phyloP scores from a whole-genome alignment of 1,140 invertebrate species.

The Aricia agestis region DNA sequence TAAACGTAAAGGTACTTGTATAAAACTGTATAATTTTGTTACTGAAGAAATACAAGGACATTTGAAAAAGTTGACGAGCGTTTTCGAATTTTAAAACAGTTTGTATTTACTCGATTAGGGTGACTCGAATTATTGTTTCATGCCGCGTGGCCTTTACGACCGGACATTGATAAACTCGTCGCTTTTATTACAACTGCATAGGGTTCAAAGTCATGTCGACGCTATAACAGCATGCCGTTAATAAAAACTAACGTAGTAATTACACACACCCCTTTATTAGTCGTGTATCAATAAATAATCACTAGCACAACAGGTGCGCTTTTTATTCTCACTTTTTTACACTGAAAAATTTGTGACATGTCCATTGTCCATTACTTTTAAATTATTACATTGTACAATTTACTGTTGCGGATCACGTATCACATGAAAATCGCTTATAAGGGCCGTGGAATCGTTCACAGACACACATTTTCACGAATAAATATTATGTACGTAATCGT shows the following conservation, averaged over 20 bases:
- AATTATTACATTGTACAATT: neutral
- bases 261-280: conserved; percentile 31
- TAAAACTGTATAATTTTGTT: too few species aligned
- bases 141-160: conserved; percentile 37
- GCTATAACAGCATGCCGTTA: conserved; percentile 32
- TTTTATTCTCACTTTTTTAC: conserved; percentile 1
- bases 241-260: conserved; percentile 42
- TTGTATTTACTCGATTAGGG: conserved; percentile 36
- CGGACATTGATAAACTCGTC: neutral
- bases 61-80: too few species aligned
- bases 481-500: too few species aligned
- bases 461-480: too few species aligned
- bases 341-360: neutral
- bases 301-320: conserved; percentile 15
- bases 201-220: conserved; percentile 19
- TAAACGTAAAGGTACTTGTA: too few species aligned
- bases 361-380: neutral
- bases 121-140: conserved; percentile 36
- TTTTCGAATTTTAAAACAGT: conserved; percentile 16
- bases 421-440: too few species aligned
- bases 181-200: neutral
- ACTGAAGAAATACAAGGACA: too few species aligned
- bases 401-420: neutral
- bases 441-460: too few species aligned
- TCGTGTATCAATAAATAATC: conserved; percentile 35